These are phyloP conservation scores for Palythoa caribaeorum DNA, from an alignment of 92 coral and sea anemone species.

Conservation along the genomic window DNA sequence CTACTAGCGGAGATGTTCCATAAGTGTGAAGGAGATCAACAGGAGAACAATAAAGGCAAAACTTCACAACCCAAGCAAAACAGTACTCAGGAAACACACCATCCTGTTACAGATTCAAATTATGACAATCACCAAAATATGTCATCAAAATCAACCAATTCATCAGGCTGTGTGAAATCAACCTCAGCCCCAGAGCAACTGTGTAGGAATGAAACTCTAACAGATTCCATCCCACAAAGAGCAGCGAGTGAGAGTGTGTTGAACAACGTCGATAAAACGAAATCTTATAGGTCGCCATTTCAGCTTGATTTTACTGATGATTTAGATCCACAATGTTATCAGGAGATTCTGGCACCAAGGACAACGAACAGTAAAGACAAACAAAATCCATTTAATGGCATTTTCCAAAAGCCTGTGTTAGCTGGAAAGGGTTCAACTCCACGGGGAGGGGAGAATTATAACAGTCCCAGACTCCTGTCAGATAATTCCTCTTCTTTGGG, in stretches of 20 bases:
- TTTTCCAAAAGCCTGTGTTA: slow-evolving; percentile 77
- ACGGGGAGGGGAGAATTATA: background rate
- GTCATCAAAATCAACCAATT: background rate
- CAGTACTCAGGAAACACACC: background rate
- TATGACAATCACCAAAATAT: background rate
- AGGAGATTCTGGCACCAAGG: background rate
- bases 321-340: slow-evolving; percentile 26
- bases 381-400: slow-evolving; percentile 76
- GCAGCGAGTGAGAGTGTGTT: slow-evolving; percentile 49
- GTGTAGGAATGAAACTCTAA: background rate
- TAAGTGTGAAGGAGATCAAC: slow-evolving; percentile 76
- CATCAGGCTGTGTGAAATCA: slow-evolving; percentile 37
- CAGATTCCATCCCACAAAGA: slow-evolving; percentile 38
- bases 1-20: slow-evolving; percentile 92
- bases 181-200: slow-evolving; percentile 35
- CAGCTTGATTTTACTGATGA: slow-evolving; percentile 82
- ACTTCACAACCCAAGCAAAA: slow-evolving; percentile 6
- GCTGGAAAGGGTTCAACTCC: slow-evolving; percentile 73
- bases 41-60: slow-evolving; percentile 18
- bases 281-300: slow-evolving; percentile 71
- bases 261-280: slow-evolving; percentile 49
- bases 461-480: slow-evolving; percentile 6
- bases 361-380: slow-evolving; percentile 35
- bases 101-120: background rate
- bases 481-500: background rate